phyloP scores from a whole-genome alignment of 2,797 vertebrate genomes.

The Onychomys leucogaster region DNA sequence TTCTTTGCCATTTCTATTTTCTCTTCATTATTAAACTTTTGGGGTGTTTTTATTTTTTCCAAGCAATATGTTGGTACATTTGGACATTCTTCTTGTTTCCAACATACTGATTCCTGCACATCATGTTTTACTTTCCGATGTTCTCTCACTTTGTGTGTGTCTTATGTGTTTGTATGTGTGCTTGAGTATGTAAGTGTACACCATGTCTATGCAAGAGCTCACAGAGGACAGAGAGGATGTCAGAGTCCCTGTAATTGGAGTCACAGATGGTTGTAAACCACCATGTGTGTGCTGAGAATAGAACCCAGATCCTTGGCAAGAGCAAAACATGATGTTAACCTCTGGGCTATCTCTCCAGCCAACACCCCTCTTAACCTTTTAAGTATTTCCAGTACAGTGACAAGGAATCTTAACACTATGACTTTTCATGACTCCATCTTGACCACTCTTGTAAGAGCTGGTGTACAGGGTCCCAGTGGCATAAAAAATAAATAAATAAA shows the following conservation, averaged over 20 bases:
- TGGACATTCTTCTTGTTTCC: background rate
- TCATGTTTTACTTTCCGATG: background rate
- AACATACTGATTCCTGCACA: accelerated
- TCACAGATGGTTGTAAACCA: background rate
- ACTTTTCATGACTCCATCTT: no score
- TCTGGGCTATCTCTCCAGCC: background rate
- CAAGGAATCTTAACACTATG: no score
- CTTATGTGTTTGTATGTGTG: background rate
- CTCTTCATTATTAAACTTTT: background rate
- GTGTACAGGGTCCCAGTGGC: background rate
- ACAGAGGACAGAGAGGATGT: background rate
- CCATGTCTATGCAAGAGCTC: background rate
- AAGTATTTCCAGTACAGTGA: no score
- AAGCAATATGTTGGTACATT: background rate
- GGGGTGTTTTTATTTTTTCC: background rate
- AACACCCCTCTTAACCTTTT: background rate
- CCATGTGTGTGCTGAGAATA: background rate
- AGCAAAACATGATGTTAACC: background rate
- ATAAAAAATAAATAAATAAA: background rate
- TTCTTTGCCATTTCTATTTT: background rate
- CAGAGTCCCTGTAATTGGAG: background rate
- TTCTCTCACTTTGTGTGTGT: background rate
- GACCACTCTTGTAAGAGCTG: accelerated
- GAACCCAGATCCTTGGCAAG: background rate
- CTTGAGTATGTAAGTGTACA: background rate